phyloP scores from a whole-genome alignment of 1,140 invertebrate species.

The Anoplolepis gracilipes region DNA sequence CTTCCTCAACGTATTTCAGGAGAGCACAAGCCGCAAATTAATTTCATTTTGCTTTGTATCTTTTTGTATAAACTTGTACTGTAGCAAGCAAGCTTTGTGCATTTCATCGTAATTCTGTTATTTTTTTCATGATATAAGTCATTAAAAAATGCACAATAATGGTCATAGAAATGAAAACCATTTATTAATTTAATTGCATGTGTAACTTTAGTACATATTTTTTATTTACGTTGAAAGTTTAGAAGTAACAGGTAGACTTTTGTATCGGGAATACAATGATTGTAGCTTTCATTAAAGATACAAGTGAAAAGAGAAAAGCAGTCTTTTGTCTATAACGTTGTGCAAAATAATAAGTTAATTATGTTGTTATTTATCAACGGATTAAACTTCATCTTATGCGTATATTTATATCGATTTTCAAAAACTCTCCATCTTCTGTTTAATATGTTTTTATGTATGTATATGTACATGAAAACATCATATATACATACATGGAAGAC shows the following conservation, averaged over 20 bases:
- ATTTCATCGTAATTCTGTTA: conserved; percentile 11
- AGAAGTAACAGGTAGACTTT: neutral
- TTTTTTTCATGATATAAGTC: neutral
- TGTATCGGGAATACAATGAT: conserved; percentile 3
- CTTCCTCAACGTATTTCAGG: conserved; percentile 30
- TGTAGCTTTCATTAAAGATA: neutral
- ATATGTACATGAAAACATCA: neutral
- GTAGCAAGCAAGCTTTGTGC: conserved; percentile 13
- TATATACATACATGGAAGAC: neutral
- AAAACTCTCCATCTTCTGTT: neutral
- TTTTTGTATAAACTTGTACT: conserved; percentile 10
- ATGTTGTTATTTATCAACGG: conserved; percentile 9
- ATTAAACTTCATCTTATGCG: neutral
- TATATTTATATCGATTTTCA: neutral
- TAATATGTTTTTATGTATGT: neutral
- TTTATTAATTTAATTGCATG: conserved; percentile 59
- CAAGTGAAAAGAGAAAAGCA: neutral
- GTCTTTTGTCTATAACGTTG: neutral
- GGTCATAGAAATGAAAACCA: neutral
- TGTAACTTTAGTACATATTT: conserved; percentile 16
- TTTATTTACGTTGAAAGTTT: conserved; percentile 31
- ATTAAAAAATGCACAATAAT: conserved; percentile 8
- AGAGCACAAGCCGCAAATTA: conserved; percentile 50
- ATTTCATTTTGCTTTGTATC: conserved; percentile 40
- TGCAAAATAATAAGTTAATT: neutral